A percentile compares a stretch with the other conserved stretches of the same genome.
These are phyloP conservation scores for Chaenocephalus aceratus DNA, from an alignment of 2,113 vertebrate genomes.

Conservation along the genomic window DNA sequence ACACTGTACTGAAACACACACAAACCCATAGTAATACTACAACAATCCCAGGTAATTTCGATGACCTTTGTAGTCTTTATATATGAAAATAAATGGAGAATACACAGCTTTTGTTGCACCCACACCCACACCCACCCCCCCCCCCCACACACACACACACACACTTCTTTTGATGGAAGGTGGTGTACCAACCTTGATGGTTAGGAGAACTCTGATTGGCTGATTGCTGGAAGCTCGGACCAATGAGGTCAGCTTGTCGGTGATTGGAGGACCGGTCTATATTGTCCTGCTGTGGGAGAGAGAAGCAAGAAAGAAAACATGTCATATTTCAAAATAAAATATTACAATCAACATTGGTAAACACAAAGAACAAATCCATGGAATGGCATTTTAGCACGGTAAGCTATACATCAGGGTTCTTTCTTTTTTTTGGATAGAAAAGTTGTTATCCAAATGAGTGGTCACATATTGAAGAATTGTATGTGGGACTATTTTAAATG, in stretches of 20 bases:
- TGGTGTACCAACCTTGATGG: constrained; percentile 88
- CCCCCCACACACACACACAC: neutral
- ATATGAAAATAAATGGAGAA: neutral
- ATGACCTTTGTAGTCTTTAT: neutral
- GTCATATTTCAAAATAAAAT: neutral
- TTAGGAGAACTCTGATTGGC: constrained; percentile 83
- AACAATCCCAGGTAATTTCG: constrained; percentile 20
- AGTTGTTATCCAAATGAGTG: neutral
- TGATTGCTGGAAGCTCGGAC: constrained; percentile 84
- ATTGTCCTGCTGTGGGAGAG: constrained; percentile 86
- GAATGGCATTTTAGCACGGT: neutral
- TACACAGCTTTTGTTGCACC: constrained; percentile 10
- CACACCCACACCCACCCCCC: constrained; percentile 7
- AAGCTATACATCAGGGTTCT: neutral
- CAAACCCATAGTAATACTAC: neutral
- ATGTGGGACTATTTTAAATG: neutral
- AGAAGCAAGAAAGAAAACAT: neutral
- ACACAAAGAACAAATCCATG: neutral
- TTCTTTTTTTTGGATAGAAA: neutral
- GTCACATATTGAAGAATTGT: neutral
- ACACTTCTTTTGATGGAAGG: neutral
- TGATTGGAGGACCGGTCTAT: constrained; percentile 88
- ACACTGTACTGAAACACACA: constrained; percentile 24
- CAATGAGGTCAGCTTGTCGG: constrained; percentile 84
- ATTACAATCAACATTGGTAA: neutral